Conservation (phyloP, 2,113 vertebrate genomes). For the Mus pahari region DNA sequence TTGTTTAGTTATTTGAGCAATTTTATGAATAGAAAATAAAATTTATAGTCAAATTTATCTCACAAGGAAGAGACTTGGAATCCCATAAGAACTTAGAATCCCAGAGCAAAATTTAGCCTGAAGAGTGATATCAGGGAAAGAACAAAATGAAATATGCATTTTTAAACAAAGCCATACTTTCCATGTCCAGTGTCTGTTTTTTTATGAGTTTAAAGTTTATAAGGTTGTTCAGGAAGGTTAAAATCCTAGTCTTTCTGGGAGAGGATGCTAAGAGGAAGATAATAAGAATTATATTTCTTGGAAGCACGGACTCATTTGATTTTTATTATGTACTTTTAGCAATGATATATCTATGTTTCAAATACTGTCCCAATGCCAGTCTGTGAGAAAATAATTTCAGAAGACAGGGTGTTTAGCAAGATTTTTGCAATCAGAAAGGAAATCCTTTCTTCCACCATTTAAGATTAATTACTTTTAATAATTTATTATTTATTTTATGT, state of each 20-base stretch:
- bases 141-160: slow-evolving; percentile 12
- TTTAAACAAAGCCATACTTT: neutral
- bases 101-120: slow-evolving; percentile 47
- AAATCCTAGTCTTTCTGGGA: neutral
- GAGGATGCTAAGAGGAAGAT: neutral
- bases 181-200: neutral
- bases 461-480: neutral
- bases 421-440: neutral
- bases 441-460: neutral
- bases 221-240: neutral
- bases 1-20: neutral
- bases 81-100: neutral
- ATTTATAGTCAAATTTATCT: slow-evolving; percentile 14
- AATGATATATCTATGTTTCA: neutral
- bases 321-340: neutral
- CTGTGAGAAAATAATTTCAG: neutral
- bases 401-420: neutral
- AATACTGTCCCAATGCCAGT: neutral
- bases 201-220: neutral
- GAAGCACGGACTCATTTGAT: neutral
- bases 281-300: neutral
- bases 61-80: neutral
- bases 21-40: slow-evolving; percentile 62
- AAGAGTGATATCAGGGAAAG: slow-evolving; percentile 27
- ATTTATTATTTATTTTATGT: too few relatives aligned